Evolutionary conservation across 2,888 invertebrate genomes (phyloP).

Genomic region (Syritta pipiens): DNA sequence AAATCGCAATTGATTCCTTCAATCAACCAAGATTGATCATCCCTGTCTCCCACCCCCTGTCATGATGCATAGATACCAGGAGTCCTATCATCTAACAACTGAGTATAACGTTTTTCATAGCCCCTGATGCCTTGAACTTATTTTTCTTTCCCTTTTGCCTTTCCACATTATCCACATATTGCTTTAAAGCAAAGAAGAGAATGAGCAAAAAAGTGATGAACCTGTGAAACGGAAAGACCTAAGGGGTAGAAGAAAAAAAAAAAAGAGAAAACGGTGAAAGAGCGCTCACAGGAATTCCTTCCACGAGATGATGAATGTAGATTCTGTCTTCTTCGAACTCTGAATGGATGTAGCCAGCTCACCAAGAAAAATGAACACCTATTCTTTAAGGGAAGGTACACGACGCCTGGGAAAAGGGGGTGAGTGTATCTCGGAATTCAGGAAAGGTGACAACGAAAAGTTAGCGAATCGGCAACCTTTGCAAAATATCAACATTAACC

Average conservation of each 20-base stretch:
- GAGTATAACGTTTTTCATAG: constrained; percentile 40
- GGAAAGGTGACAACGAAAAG: constrained; percentile 46
- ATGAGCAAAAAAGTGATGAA: constrained; percentile 41
- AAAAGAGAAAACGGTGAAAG: too few species aligned
- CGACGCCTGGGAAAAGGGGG: background rate
- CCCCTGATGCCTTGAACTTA: constrained; percentile 48
- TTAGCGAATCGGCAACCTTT: constrained; percentile 48
- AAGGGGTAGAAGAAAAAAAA: constrained; percentile 32
- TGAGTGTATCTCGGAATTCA: constrained; percentile 13
- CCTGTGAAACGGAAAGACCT: constrained; percentile 56
- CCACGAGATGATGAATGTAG: constrained; percentile 59
- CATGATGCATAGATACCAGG: constrained; percentile 26
- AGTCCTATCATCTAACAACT: constrained; percentile 11
- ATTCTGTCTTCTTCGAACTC: constrained; percentile 55
- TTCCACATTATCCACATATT: constrained; percentile 47
- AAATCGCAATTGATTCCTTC: constrained; percentile 65
- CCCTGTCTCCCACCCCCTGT: constrained; percentile 6
- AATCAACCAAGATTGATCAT: constrained; percentile 65
- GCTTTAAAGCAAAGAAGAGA: constrained; percentile 17
- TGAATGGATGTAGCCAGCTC: constrained; percentile 43
- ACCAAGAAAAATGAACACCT: constrained; percentile 43
- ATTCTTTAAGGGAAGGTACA: constrained; percentile 31
- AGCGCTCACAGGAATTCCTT: constrained; percentile 53
- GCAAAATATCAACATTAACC: constrained; percentile 53
- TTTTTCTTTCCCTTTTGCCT: constrained; percentile 13